phyloP scores from a whole-genome alignment of 2,888 invertebrate genomes.

The Lamellibrachia columna region DNA sequence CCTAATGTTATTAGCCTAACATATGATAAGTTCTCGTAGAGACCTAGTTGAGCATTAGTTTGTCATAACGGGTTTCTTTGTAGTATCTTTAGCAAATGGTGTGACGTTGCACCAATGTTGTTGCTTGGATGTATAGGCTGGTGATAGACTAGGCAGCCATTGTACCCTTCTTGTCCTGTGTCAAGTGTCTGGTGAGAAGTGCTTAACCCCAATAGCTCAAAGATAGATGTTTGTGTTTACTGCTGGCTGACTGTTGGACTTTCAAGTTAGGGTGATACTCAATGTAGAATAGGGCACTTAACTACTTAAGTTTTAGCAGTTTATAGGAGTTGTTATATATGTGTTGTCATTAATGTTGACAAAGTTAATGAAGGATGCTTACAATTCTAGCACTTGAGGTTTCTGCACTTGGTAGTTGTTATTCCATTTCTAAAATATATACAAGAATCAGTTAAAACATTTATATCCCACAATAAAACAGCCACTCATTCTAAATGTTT shows the following conservation, averaged over 20 bases:
- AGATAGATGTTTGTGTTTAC: background rate
- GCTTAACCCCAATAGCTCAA: background rate
- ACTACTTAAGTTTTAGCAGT: background rate
- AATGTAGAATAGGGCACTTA: background rate
- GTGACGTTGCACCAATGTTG: background rate
- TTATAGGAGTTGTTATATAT: background rate
- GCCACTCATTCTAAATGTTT: background rate
- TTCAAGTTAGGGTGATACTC: background rate
- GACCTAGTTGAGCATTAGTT: background rate
- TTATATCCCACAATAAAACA: background rate
- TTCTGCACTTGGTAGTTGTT: background rate
- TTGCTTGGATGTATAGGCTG: background rate
- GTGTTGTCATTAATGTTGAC: background rate
- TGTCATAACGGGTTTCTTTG: background rate
- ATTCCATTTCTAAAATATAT: background rate
- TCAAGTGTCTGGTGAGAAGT: background rate
- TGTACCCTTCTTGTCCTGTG: background rate
- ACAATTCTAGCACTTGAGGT: background rate
- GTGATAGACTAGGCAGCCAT: background rate
- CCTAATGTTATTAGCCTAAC: background rate
- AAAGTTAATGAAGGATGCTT: background rate
- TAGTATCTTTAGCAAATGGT: background rate
- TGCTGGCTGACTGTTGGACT: background rate
- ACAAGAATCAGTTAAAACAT: background rate
- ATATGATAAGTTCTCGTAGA: background rate